A percentile compares a stretch with the other conserved stretches of the same genome.
These are phyloP conservation scores for Stichopus chloronotus DNA, from an alignment of 35 echinoderm and acorn worm species.

Conservation along the genomic window DNA sequence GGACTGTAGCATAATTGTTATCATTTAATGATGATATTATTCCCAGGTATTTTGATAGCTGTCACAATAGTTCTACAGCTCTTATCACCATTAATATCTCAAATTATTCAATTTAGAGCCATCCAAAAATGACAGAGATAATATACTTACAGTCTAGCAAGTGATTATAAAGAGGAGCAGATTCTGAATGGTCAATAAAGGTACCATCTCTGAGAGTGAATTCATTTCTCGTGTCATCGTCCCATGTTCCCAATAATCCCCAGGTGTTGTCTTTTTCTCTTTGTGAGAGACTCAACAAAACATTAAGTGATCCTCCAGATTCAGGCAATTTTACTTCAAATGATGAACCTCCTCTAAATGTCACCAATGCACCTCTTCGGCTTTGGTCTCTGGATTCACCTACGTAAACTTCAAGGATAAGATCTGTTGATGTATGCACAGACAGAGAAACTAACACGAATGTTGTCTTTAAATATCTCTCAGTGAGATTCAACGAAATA, in stretches of 20 bases:
- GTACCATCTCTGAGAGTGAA: slow-evolving; percentile 10
- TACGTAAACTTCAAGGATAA: slow-evolving; percentile 58
- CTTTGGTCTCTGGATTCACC: not conserved
- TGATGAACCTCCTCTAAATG: slow-evolving; percentile 70
- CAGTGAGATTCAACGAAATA: too few relatives aligned
- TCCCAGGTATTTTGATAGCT: too few relatives aligned
- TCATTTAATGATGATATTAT: too few relatives aligned
- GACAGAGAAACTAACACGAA: not conserved
- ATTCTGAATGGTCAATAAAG: not conserved
- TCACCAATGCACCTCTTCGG: slow-evolving; percentile 49
- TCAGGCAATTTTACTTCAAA: slow-evolving; percentile 57
- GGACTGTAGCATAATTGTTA: too few relatives aligned
- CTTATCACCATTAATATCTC: too few relatives aligned
- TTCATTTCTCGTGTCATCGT: slow-evolving; percentile 71
- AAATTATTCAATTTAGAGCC: too few relatives aligned
- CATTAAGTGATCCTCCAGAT: slow-evolving; percentile 54
- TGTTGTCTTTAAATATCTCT: too few relatives aligned
- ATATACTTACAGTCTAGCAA: slow-evolving; percentile 8
- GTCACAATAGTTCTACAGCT: too few relatives aligned
- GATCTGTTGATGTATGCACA: slow-evolving; percentile 24
- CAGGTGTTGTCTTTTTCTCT: slow-evolving; percentile 20
- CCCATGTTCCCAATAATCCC: slow-evolving; percentile 94
- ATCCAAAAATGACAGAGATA: too few relatives aligned
- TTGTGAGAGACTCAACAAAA: slow-evolving; percentile 58
- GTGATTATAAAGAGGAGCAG: not conserved